These are phyloP conservation scores for Patella caerulea DNA, from an alignment of 2,888 invertebrate genomes.

Conservation along the genomic window DNA sequence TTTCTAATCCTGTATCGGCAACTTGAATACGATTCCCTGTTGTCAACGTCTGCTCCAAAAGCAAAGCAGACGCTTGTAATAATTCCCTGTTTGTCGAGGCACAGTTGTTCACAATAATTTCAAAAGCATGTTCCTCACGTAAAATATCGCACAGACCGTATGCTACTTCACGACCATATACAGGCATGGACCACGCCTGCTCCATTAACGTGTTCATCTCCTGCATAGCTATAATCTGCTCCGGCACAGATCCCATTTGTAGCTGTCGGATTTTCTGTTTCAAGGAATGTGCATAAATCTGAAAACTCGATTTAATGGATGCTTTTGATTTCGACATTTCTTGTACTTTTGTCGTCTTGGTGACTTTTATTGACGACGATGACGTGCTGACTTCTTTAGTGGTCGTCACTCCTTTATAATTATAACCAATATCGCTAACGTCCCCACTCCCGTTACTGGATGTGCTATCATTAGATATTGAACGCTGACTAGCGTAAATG, in stretches of 20 bases:
- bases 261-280: conserved; percentile 53
- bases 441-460: conserved; percentile 30
- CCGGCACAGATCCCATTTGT: conserved; percentile 49
- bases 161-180: conserved; percentile 92
- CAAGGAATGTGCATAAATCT: conserved; percentile 50
- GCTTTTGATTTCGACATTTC: conserved; percentile 45
- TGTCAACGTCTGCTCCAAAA: conserved; percentile 94
- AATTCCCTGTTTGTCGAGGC: conserved; percentile 82
- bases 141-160: conserved; percentile 93
- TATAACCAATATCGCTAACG: conserved; percentile 33
- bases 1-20: conserved; percentile 91
- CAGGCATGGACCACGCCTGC: conserved; percentile 96
- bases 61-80: conserved; percentile 88
- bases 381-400: neutral
- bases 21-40: conserved; percentile 91
- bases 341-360: conserved; percentile 27
- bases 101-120: conserved; percentile 80
- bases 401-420: neutral
- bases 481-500: conserved; percentile 36
- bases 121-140: conserved; percentile 88
- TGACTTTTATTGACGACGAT: conserved; percentile 19
- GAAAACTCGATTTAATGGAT: conserved; percentile 56
- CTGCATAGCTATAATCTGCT: conserved; percentile 54
- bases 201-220: conserved; percentile 62
- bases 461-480: conserved; percentile 39